A percentile compares a stretch with the other conserved stretches of the same genome.
These are phyloP conservation scores for Dasyornis broadbenti DNA, from an alignment of 2,113 vertebrate genomes.

Conservation along the genomic window DNA sequence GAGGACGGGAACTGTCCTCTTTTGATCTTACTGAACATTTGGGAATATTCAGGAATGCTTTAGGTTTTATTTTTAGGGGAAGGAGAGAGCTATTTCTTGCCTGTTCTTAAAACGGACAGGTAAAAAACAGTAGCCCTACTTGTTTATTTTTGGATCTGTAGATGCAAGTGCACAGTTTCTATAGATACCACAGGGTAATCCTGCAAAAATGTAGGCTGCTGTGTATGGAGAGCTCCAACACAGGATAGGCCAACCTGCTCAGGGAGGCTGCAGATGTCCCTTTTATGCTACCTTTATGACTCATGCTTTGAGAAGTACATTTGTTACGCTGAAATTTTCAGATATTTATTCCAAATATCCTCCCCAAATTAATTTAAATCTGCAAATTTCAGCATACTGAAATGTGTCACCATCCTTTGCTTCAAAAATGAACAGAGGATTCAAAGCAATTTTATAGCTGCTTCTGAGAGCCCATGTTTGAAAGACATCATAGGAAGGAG, in stretches of 20 bases:
- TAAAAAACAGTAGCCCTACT: not conserved
- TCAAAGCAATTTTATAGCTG: not conserved
- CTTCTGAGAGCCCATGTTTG: not conserved
- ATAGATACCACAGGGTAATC: conserved; percentile 13
- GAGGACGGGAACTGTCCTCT: not conserved
- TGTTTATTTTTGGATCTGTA: conserved; percentile 37
- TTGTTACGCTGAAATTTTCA: not conserved
- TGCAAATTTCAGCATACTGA: not conserved
- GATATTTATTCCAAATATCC: not conserved
- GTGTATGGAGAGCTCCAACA: not conserved
- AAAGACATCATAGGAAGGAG: not conserved
- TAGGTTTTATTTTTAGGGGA: not conserved
- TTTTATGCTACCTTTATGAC: not conserved
- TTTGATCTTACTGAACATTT: not conserved
- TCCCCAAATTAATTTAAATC: not conserved
- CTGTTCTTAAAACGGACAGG: not conserved
- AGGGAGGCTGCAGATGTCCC: not conserved
- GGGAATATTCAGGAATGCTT: not conserved
- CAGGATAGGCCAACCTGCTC: not conserved
- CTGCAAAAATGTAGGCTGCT: not conserved
- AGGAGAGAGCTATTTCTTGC: not conserved
- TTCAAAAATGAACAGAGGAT: not conserved
- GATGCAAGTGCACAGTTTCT: conserved; percentile 18
- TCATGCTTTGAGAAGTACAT: not conserved
- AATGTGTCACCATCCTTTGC: not conserved